Evolutionary conservation across 1,140 invertebrate genomes (phyloP).

Genomic region (Ostrea denselamellosa): DNA sequence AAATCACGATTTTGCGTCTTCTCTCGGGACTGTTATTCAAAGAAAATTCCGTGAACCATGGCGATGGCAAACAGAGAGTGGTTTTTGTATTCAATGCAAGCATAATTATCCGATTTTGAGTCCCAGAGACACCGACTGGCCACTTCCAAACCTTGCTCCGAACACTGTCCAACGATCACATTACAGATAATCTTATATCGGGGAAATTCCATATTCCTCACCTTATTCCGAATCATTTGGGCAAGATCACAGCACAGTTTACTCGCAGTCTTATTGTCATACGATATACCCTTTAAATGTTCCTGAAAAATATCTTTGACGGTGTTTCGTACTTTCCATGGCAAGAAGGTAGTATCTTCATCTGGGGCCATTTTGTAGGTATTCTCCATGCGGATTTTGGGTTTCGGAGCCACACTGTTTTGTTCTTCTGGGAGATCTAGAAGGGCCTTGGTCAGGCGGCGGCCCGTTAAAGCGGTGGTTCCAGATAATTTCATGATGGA

Average conservation of each 20-base stretch:
- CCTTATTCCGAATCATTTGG: conserved; percentile 59
- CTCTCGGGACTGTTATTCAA: conserved; percentile 60
- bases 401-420: conserved; percentile 43
- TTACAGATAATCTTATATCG: conserved; percentile 69
- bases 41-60: conserved; percentile 71
- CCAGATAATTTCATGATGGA: conserved; percentile 51
- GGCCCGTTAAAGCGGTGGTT: background rate
- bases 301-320: conserved; percentile 51
- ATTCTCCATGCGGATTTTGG: conserved; percentile 62
- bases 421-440: conserved; percentile 47
- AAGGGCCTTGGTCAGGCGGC: conserved; percentile 55
- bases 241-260: conserved; percentile 53
- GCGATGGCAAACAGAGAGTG: conserved; percentile 66
- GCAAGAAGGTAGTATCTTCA: conserved; percentile 52
- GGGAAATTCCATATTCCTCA: conserved; percentile 63
- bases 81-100: conserved; percentile 67
- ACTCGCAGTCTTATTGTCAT: conserved; percentile 51
- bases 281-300: conserved; percentile 51
- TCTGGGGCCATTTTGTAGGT: conserved; percentile 65
- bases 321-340: conserved; percentile 49
- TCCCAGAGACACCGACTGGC: conserved; percentile 74
- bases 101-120: conserved; percentile 63
- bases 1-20: background rate
- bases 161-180: conserved; percentile 65
- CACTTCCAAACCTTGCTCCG: conserved; percentile 64